Conservation (phyloP, 2,797 vertebrate species). For the Delichon dasypus region DNA sequence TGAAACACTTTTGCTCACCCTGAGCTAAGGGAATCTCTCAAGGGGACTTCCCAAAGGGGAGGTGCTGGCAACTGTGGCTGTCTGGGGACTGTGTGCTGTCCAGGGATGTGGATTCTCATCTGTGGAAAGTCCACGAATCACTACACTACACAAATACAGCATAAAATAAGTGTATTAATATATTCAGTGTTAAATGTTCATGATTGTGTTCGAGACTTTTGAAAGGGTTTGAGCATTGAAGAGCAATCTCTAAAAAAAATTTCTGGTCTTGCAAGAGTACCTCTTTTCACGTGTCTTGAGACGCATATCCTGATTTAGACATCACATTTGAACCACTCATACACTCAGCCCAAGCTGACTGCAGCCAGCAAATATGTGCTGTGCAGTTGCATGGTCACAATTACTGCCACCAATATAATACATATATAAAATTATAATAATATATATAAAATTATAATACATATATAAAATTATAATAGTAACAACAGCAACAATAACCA, state of each 20-base stretch:
- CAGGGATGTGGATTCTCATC: too few species aligned
- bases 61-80: too few species aligned
- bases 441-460: too few species aligned
- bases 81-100: too few species aligned
- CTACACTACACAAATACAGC: neutral
- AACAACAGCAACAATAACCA: neutral
- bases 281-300: neutral
- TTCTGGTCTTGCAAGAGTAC: neutral
- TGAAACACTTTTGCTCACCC: too few species aligned
- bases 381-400: neutral
- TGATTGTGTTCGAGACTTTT: neutral
- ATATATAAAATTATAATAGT: neutral
- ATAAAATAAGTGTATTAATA: neutral
- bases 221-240: neutral
- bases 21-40: too few species aligned
- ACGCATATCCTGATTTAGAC: neutral
- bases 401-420: neutral
- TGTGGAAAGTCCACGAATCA: too few species aligned
- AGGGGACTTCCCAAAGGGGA: too few species aligned
- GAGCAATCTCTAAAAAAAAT: neutral
- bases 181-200: neutral
- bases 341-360: neutral
- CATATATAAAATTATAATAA: neutral
- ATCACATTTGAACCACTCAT: neutral
- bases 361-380: neutral